Base-by-base conservation (phyloP, 2,888 invertebrate genomes). In the Monochamus alternatus region DNA sequence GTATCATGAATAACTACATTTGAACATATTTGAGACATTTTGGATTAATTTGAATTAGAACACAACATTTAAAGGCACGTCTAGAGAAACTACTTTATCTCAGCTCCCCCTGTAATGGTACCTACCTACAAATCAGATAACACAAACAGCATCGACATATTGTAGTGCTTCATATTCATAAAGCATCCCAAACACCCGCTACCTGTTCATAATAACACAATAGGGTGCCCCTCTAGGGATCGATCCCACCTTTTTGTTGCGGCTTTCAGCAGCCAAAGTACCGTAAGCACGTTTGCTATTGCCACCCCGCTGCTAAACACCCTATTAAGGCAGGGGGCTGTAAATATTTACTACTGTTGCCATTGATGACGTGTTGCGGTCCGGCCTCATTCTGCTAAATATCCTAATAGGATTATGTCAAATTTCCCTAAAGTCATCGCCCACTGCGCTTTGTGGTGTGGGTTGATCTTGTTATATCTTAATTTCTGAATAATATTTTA, bases 211-310 rank as follows among this genome's bases (percentile, higher is more conserved):
- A 32, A 64, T n/a, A 32, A 51, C 38, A 60, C 44, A 66, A 69
- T n/a, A 70, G 65, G 65, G 65, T 58, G 47, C 51, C 74, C 69
- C 70, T 43, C 47, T 30, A 62, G 60, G 65, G 30, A 65, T 47
- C 7, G 47, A 55, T 58, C n/a, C 59, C 12, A 52, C 55, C 59
- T 68, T 75, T 75, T 69, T n/a, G n/a, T 70, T 69, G 74, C 68
- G 59, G 74, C 70, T n/a, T 9, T 32, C 62, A 30, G 12, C 55
- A 58, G 14, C 47, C 22, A 65, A 70, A 74, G 74, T 75, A 76
- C 76, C 69, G 73, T 74, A 76, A 75, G 62, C 62, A 65, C 73
- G 69, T 75, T 72, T 75, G 47, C 58, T 65, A 63, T 73, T 32
- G 51, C 31, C 59, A 62, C 63, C 68, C 59, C 47, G 69, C 73